A percentile compares a stretch with the other conserved stretches of the same genome.
Conservation (phyloP, 2,797 vertebrate species). For the Microctenopoma stevenorrisi region DNA sequence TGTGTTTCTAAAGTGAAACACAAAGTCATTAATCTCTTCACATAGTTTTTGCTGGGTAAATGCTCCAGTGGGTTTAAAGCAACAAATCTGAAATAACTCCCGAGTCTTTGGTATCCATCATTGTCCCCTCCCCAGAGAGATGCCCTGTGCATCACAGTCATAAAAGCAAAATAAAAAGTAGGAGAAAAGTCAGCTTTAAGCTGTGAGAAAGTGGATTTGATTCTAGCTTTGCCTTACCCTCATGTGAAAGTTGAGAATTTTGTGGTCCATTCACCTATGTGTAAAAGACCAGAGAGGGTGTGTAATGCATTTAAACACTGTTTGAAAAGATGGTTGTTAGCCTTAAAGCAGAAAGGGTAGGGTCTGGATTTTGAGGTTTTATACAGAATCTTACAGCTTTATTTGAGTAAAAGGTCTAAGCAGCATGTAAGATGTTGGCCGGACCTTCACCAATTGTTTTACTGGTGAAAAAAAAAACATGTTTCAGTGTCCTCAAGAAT, state of each 20-base stretch:
- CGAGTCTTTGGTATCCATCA: constrained; percentile 43
- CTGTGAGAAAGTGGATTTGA: constrained; percentile 21
- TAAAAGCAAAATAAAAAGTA: constrained; percentile 41
- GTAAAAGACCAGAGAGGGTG: background rate
- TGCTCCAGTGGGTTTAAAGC: constrained; percentile 49
- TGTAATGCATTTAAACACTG: background rate
- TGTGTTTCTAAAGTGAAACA: constrained; percentile 15
- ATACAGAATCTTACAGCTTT: constrained; percentile 7
- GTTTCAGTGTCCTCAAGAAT: background rate
- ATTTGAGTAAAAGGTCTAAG: background rate
- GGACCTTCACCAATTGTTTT: background rate
- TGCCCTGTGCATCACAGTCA: constrained; percentile 15
- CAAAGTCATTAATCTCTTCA: constrained; percentile 40
- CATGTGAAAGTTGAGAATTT: constrained; percentile 23
- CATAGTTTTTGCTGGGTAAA: constrained; percentile 37
- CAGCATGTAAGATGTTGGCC: background rate
- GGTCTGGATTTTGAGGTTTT: background rate
- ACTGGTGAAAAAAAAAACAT: background rate
- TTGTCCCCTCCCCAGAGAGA: constrained; percentile 28
- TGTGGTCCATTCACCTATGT: constrained; percentile 9
- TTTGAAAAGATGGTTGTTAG: constrained; percentile 6
- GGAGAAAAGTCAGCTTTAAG: constrained; percentile 1
- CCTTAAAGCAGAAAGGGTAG: constrained; percentile 7
- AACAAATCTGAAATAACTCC: constrained; percentile 45
- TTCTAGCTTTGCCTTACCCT: constrained; percentile 7